Percentiles rank a stretch among this genome's conserved stretches.
phyloP scores from a whole-genome alignment of 1,140 invertebrate species.

The Pissodes strobi region DNA sequence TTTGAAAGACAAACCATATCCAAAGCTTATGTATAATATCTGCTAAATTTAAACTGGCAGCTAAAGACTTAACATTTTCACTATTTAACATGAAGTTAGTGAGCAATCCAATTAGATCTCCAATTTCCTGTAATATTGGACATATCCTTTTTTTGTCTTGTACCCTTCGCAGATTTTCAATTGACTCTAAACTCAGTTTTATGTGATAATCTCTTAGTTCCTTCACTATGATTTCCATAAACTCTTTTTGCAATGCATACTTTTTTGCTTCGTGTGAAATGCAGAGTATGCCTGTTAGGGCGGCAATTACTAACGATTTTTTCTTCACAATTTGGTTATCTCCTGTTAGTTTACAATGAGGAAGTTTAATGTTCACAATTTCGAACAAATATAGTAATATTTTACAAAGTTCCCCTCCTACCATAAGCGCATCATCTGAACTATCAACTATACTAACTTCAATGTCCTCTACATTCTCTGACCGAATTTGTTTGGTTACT shows the following conservation, averaged over 20 bases:
- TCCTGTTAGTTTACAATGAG: too few relatives aligned
- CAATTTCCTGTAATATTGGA: conserved; percentile 58
- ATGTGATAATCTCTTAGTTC: conserved; percentile 58
- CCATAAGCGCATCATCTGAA: conserved; percentile 23
- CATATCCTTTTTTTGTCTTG: conserved; percentile 56
- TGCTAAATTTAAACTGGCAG: conserved; percentile 56
- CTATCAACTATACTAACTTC: conserved; percentile 26
- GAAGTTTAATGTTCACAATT: conserved; percentile 54
- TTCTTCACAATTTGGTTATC: conserved; percentile 48
- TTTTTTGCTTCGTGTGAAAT: conserved; percentile 58
- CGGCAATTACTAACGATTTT: conserved; percentile 55
- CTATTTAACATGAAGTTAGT: conserved; percentile 60
- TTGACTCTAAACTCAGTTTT: conserved; percentile 59
- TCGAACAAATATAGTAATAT: conserved; percentile 58
- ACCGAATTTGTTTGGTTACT: conserved; percentile 28
- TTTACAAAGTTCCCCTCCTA: conserved; percentile 58
- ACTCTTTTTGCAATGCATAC: conserved; percentile 53
- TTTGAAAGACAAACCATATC: conserved; percentile 59
- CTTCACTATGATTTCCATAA: conserved; percentile 54
- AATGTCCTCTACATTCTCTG: conserved; percentile 9
- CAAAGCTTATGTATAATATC: conserved; percentile 63
- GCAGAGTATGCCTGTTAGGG: conserved; percentile 58
- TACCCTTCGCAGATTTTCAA: conserved; percentile 55
- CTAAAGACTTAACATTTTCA: conserved; percentile 53
- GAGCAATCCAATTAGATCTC: conserved; percentile 56